phyloP scores from a whole-genome alignment of 92 coral and sea anemone genomes.

The Palythoa caribaeorum region DNA sequence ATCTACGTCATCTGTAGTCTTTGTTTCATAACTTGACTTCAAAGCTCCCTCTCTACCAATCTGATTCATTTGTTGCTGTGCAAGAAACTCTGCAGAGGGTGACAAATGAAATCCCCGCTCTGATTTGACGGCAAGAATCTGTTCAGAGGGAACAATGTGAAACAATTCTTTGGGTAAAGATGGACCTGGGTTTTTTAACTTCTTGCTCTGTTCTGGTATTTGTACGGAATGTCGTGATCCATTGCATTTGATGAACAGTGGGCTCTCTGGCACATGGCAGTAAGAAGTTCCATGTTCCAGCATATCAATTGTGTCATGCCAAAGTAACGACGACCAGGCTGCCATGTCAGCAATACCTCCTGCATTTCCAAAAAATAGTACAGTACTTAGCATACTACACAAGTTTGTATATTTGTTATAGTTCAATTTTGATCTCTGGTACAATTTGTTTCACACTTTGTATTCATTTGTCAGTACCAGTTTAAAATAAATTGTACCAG shows the following conservation, averaged over 20 bases:
- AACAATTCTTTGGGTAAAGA: slow-evolving; percentile 46
- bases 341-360: slow-evolving; percentile 99
- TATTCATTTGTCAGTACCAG: no score
- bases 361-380: not conserved
- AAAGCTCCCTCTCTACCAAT: not conserved
- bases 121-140: slow-evolving; percentile 59
- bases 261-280: slow-evolving; percentile 80
- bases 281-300: slow-evolving; percentile 85
- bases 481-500: no score
- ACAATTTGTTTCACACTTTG: no score
- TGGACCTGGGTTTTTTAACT: slow-evolving; percentile 71
- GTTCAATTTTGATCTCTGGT: no score
- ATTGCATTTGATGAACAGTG: slow-evolving; percentile 86
- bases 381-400: no score
- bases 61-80: not conserved
- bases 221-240: slow-evolving; percentile 42
- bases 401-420: no score
- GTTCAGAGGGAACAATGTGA: slow-evolving; percentile 42
- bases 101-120: slow-evolving; percentile 73
- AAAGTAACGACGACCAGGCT: slow-evolving; percentile 88
- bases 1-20: not conserved
- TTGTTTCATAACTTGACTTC: not conserved
- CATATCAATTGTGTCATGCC: slow-evolving; percentile 92
- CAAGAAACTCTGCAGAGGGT: slow-evolving; percentile 24
- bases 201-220: not conserved